These are phyloP conservation scores for Hippoglossus stenolepis DNA, from an alignment of 2,113 vertebrate species.

Conservation along the genomic window DNA sequence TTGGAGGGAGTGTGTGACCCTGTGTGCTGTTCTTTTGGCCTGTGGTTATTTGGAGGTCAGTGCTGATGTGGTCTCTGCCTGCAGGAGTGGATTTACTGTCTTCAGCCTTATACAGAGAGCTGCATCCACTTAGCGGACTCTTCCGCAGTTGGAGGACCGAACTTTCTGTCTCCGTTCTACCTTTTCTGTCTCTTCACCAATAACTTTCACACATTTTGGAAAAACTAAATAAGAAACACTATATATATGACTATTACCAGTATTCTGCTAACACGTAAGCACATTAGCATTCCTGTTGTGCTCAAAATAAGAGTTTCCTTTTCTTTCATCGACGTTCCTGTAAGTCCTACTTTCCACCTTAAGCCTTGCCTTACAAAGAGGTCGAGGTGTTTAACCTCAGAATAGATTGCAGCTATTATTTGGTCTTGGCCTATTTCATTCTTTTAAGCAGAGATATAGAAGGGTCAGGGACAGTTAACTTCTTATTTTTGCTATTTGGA, in stretches of 20 bases:
- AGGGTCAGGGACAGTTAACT: slow-evolving; percentile 7
- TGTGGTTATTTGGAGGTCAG: slow-evolving; percentile 78
- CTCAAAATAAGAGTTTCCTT: background rate
- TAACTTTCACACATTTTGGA: slow-evolving; percentile 17
- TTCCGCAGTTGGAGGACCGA: slow-evolving; percentile 26
- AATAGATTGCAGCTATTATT: slow-evolving; percentile 30
- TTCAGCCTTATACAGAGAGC: slow-evolving; percentile 60
- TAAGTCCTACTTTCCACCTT: slow-evolving; percentile 24
- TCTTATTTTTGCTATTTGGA: background rate
- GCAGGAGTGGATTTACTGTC: slow-evolving; percentile 76
- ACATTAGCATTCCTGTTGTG: background rate
- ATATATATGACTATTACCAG: background rate
- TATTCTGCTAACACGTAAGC: slow-evolving; percentile 6
- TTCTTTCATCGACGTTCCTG: background rate
- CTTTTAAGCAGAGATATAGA: slow-evolving; percentile 5
- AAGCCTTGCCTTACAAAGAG: slow-evolving; percentile 5
- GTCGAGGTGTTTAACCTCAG: slow-evolving; percentile 36
- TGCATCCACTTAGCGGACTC: slow-evolving; percentile 59
- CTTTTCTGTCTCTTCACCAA: slow-evolving; percentile 33
- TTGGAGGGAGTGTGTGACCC: slow-evolving; percentile 57
- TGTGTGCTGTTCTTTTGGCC: slow-evolving; percentile 69
- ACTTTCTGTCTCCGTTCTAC: slow-evolving; percentile 30
- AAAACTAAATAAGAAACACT: background rate
- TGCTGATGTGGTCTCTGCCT: slow-evolving; percentile 73
- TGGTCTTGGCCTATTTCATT: slow-evolving; percentile 18